phyloP scores from a whole-genome alignment of 1,140 invertebrate genomes.

The Diorhabda sublineata region DNA sequence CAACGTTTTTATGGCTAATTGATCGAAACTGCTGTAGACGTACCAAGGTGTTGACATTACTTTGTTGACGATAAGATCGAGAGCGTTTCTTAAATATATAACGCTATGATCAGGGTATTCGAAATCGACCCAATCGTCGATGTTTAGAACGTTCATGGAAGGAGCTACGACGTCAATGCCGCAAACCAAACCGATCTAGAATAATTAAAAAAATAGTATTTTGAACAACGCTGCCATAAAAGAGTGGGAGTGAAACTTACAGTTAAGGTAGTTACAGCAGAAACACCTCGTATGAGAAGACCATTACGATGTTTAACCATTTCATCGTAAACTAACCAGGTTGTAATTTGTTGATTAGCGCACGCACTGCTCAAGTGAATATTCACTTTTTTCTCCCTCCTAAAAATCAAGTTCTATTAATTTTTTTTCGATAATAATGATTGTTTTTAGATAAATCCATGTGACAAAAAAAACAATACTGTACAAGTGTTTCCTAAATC shows the following conservation, averaged over 20 bases:
- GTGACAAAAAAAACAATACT: not conserved
- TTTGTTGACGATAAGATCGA: conserved; percentile 69
- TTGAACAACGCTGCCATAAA: not conserved
- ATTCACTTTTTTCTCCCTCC: conserved; percentile 30
- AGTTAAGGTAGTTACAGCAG: conserved; percentile 72
- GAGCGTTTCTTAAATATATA: conserved; percentile 64
- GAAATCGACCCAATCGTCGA: conserved; percentile 39
- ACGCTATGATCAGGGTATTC: conserved; percentile 21
- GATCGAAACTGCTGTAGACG: conserved; percentile 59
- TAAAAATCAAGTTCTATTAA: conserved; percentile 17
- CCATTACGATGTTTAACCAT: conserved; percentile 29
- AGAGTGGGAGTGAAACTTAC: conserved; percentile 52
- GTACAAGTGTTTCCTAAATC: too few species aligned
- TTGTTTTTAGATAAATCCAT: not conserved
- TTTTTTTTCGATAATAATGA: not conserved
- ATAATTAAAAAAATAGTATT: conserved; percentile 12
- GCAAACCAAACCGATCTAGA: conserved; percentile 49
- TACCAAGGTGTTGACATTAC: conserved; percentile 69
- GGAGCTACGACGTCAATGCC: conserved; percentile 33
- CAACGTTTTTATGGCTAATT: conserved; percentile 19
- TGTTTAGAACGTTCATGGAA: conserved; percentile 51
- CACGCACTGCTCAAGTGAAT: conserved; percentile 31
- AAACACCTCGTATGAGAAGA: conserved; percentile 50
- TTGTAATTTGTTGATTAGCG: conserved; percentile 18
- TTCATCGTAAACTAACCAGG: conserved; percentile 35